A percentile compares a stretch with the other conserved stretches of the same genome.
Evolutionary conservation across 2,888 invertebrate species (phyloP).

Genomic region (Clusia tigrina): DNA sequence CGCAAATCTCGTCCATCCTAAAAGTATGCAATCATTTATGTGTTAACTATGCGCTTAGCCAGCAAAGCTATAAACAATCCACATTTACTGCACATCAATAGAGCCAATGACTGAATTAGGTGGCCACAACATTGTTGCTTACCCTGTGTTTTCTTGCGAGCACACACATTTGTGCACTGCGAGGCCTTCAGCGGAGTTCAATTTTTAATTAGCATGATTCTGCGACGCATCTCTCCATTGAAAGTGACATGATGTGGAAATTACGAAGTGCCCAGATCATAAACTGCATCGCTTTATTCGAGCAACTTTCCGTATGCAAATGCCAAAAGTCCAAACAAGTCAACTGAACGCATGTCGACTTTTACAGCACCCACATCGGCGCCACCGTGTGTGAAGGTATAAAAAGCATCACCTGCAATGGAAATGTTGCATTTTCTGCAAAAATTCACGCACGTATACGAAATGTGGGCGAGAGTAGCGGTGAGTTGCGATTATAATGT

Average conservation of each 20-base stretch:
- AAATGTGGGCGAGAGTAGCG: constrained; percentile 5
- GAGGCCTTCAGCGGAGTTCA: no score
- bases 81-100: no score
- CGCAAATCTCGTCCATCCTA: no score
- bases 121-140: no score
- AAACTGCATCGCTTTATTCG: constrained; percentile 14
- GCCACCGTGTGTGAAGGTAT: constrained; percentile 6
- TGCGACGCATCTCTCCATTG: not conserved
- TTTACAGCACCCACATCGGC: not conserved
- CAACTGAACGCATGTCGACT: not conserved
- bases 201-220: no score
- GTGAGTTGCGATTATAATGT: constrained; percentile 9
- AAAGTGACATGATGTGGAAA: not conserved
- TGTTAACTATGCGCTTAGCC: no score
- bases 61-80: no score
- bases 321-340: not conserved
- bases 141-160: no score
- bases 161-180: no score
- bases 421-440: constrained; percentile 3
- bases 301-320: constrained; percentile 11
- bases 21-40: no score
- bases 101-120: no score
- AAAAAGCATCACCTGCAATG: constrained; percentile 3
- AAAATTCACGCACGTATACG: not conserved
- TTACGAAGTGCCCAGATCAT: not conserved